Percentiles rank a stretch among this genome's conserved stretches.
Evolutionary conservation across 2,113 vertebrate genomes (phyloP).

Genomic region (Melierax canorus): DNA sequence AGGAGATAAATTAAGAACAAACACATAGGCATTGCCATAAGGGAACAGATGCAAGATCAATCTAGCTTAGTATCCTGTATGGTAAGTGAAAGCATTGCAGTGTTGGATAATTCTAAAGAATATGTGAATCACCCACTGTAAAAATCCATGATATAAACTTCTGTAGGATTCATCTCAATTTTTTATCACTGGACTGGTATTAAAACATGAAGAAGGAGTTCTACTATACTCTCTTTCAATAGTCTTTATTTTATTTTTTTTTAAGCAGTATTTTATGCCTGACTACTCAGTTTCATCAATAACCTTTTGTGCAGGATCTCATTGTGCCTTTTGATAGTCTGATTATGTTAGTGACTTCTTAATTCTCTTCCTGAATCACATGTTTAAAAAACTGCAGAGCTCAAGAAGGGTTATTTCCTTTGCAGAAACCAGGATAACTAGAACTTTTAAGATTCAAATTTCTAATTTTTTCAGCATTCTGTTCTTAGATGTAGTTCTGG

Average conservation of each 20-base stretch:
- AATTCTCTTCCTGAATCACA: neutral
- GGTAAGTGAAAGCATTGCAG: neutral
- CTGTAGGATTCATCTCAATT: neutral
- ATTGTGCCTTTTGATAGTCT: neutral
- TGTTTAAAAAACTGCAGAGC: neutral
- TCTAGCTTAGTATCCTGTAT: neutral
- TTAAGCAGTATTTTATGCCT: neutral
- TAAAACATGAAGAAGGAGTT: neutral
- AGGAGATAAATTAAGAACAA: neutral
- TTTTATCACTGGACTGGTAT: neutral
- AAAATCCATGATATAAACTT: neutral
- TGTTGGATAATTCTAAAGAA: neutral
- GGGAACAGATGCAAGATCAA: neutral
- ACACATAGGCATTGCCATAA: neutral
- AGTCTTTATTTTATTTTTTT: neutral
- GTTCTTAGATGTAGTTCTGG: neutral
- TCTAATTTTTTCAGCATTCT: neutral
- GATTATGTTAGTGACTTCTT: neutral
- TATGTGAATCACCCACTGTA: neutral
- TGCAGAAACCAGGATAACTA: neutral
- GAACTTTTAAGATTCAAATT: neutral
- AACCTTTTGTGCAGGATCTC: neutral
- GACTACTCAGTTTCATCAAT: neutral
- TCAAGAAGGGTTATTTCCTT: neutral
- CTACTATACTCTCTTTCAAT: neutral